Evolutionary conservation across 2,888 invertebrate species (phyloP).

Genomic region (Cosmia pyralina): DNA sequence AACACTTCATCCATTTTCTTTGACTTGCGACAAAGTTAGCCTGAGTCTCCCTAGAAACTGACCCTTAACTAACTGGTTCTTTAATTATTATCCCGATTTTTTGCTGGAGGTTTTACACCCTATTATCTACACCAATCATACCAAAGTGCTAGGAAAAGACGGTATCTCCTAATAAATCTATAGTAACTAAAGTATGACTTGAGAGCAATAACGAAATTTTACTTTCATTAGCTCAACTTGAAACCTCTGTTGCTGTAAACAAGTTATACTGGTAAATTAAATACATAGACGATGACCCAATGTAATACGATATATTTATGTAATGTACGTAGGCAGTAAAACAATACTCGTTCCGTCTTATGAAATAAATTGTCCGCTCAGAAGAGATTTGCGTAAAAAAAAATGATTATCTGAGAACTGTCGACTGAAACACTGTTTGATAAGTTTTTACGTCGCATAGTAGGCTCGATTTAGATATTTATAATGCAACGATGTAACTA

Average conservation of each 20-base stretch:
- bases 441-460: not conserved
- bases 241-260: slow-evolving; percentile 33
- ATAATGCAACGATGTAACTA: not conserved
- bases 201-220: slow-evolving; percentile 15
- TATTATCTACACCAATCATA: not conserved
- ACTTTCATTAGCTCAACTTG: slow-evolving; percentile 36
- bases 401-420: slow-evolving; percentile 16
- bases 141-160: not conserved
- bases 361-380: slow-evolving; percentile 31
- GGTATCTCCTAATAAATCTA: not conserved
- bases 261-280: slow-evolving; percentile 38
- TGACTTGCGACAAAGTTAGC: not conserved
- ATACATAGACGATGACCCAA: slow-evolving; percentile 33
- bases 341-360: slow-evolving; percentile 34
- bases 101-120: not conserved
- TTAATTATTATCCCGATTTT: not conserved
- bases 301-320: slow-evolving; percentile 33
- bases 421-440: not conserved
- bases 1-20: not conserved
- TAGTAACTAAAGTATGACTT: not conserved
- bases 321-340: slow-evolving; percentile 18
- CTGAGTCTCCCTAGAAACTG: too few relatives aligned
- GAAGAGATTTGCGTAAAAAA: slow-evolving; percentile 29
- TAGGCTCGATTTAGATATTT: not conserved
- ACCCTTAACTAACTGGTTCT: not conserved